Percentiles rank a stretch among this genome's conserved stretches.
Evolutionary conservation across 1,140 invertebrate genomes (phyloP).

Genomic region (Druon quercuslanigerum): DNA sequence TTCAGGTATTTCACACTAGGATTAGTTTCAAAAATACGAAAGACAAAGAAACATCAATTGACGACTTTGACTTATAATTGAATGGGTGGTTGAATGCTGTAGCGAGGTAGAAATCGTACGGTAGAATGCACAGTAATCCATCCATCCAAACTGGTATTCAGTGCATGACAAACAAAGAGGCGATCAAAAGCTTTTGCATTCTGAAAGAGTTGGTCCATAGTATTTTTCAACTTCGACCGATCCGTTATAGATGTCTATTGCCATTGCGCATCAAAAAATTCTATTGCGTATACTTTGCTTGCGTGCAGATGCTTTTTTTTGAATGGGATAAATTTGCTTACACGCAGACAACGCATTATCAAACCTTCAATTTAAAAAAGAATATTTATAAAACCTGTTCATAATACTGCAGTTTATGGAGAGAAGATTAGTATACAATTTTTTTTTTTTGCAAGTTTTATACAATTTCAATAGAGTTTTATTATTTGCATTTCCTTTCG

Average conservation of each 20-base stretch:
- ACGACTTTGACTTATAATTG: constrained; percentile 55
- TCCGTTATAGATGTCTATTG: constrained; percentile 45
- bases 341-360: constrained; percentile 9
- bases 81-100: constrained; percentile 43
- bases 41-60: constrained; percentile 44
- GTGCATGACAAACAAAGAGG: constrained; percentile 60
- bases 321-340: not conserved
- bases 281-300: constrained; percentile 27
- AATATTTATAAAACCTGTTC: no score
- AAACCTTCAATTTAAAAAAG: not conserved
- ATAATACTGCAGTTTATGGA: no score
- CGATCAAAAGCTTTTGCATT: constrained; percentile 61
- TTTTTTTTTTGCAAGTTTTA: no score
- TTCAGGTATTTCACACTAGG: not conserved
- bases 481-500: no score
- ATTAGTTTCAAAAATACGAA: constrained; percentile 34
- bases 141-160: constrained; percentile 61
- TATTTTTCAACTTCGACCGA: constrained; percentile 48
- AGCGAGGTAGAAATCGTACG: constrained; percentile 39
- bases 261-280: constrained; percentile 44
- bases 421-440: no score
- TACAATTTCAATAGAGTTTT: no score
- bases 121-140: constrained; percentile 55
- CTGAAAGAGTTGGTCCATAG: constrained; percentile 56
- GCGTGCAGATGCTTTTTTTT: not conserved